Evolutionary conservation across 2,797 vertebrate species (phyloP), one percentile per base, ranked within the genome.

Genomic region (Thaleichthys pacificus): DNA sequence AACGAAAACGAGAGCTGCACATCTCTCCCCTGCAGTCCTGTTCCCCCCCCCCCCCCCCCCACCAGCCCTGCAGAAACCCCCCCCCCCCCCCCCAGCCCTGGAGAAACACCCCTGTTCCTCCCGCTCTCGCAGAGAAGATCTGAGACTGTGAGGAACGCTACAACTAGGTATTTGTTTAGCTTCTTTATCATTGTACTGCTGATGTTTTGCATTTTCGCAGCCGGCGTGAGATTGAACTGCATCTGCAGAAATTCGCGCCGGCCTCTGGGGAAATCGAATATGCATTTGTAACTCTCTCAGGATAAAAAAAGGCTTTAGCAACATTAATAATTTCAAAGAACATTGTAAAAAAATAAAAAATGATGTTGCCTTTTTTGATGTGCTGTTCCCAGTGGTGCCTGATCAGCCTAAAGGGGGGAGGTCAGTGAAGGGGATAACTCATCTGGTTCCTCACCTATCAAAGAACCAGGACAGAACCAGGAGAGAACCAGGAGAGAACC

Each of bases 311-410:
- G 82, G 81, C 68, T 89, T 89, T 86, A 89, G 89, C 75, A 80
- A 87, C 89, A 91, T 92, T 88, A 92, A 89, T 91, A 90, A 91
- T 91, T 91, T 91, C 84, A 87, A 57, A 87, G 71, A 88, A 85
- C 86, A 89, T 88, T 9, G 35, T 38, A 38, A 38, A 38, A 38
- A 38, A 38, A 84, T 88, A 89, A 86, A 78, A 80, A 66, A 73
- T 76, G 84, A 76, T 77, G 76, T 77, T 68, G 74, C 63, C 79
- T 86, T 78, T 80, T 58, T 80, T 81, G 70, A 82, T 87, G 68
- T 83, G 73, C 71, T 64, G 49, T 66, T 78, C 83, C 66, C 61
- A 65, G 73, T 85, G 84, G n/a, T 82, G 80, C 77, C 73, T 71
- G 77, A 87, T 84, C 85, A 84, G 84, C 83, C 82, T 35, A 4